Percentiles rank a stretch among this genome's conserved stretches.
phyloP scores from a whole-genome alignment of 1,140 invertebrate genomes.

The Meloidogyne chitwoodi region DNA sequence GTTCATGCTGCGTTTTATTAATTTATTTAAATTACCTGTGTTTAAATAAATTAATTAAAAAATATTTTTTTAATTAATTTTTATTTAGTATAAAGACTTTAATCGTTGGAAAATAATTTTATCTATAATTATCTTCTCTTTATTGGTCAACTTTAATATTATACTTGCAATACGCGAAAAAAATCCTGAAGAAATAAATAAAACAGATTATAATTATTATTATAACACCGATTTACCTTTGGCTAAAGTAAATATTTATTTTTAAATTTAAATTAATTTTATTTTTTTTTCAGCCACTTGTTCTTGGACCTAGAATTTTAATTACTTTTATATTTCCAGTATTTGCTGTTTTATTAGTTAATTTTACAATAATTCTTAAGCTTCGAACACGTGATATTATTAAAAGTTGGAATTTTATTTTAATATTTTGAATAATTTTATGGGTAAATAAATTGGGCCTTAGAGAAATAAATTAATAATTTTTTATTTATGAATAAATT shows the following conservation, averaged over 20 bases:
- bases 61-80: too few relatives aligned
- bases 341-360: conserved; percentile 1
- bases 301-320: conserved; percentile 8
- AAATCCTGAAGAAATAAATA: background rate
- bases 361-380: conserved; percentile 3
- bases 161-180: background rate
- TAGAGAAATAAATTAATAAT: too few relatives aligned
- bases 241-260: background rate
- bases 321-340: conserved; percentile 10
- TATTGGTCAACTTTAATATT: conserved; percentile 9
- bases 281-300: background rate
- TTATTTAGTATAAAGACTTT: background rate
- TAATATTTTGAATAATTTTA: too few relatives aligned
- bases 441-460: too few relatives aligned
- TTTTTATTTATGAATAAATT: too few relatives aligned
- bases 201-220: background rate
- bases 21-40: too few relatives aligned
- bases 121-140: background rate
- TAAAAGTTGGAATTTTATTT: background rate
- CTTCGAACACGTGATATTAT: background rate
- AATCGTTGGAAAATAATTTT: conserved; percentile 6
- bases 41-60: too few relatives aligned
- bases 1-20: too few relatives aligned
- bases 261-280: background rate
- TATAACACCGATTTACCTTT: conserved; percentile 1